A percentile compares a stretch with the other conserved stretches of the same genome.
Evolutionary conservation across 2,888 invertebrate species (phyloP).

Genomic region (Lithosia quadra): DNA sequence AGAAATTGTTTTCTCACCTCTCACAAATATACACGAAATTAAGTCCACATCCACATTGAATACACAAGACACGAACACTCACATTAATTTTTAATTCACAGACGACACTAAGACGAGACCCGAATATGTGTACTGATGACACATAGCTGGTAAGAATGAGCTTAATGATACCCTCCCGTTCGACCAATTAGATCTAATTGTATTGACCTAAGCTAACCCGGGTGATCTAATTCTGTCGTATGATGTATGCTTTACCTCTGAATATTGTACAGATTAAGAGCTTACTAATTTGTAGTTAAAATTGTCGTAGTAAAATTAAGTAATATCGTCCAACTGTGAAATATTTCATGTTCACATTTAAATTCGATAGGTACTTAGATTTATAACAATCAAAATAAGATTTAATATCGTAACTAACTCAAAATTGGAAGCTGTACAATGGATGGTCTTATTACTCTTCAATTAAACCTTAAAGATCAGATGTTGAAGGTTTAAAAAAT

Average conservation of each 20-base stretch:
- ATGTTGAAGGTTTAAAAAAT: neutral
- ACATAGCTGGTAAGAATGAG: slow-evolving; percentile 58
- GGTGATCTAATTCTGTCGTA: slow-evolving; percentile 76
- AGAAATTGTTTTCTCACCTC: slow-evolving; percentile 6
- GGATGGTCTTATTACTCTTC: too few species aligned
- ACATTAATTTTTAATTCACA: slow-evolving; percentile 34
- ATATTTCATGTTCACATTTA: neutral
- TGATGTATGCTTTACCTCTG: slow-evolving; percentile 69
- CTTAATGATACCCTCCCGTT: slow-evolving; percentile 71
- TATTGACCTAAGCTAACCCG: slow-evolving; percentile 85
- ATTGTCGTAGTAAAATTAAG: neutral
- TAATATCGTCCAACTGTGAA: neutral
- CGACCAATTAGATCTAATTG: slow-evolving; percentile 81
- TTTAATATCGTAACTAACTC: too few species aligned
- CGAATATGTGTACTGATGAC: slow-evolving; percentile 50
- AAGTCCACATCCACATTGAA: slow-evolving; percentile 14
- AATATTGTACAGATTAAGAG: slow-evolving; percentile 36
- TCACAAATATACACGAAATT: slow-evolving; percentile 10
- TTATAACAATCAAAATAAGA: too few species aligned
- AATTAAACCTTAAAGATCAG: neutral
- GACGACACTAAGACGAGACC: slow-evolving; percentile 35
- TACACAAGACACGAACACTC: slow-evolving; percentile 34
- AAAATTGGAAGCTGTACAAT: too few species aligned
- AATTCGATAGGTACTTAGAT: neutral
- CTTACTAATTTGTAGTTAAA: slow-evolving; percentile 27